A percentile compares a stretch with the other conserved stretches of the same genome.
Conservation (phyloP, 1,140 invertebrate species). For the Aphaenogaster rudis region DNA sequence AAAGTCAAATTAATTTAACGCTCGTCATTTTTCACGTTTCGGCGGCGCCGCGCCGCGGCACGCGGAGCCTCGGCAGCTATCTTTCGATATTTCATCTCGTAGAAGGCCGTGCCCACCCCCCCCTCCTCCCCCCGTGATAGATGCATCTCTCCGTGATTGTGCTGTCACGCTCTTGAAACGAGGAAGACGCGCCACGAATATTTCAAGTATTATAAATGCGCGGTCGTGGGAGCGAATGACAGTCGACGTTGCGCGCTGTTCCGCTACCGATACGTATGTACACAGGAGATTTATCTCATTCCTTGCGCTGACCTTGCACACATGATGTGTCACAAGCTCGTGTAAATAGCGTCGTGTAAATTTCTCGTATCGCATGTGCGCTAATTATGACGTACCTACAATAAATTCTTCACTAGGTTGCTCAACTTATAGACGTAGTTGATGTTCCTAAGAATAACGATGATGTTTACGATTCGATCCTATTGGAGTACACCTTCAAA, state of each 20-base stretch:
- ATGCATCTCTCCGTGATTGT: slow-evolving; percentile 61
- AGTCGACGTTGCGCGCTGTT: slow-evolving; percentile 14
- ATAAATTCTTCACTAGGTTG: neutral
- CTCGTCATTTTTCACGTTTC: slow-evolving; percentile 79
- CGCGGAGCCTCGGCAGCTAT: slow-evolving; percentile 62
- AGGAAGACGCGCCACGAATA: slow-evolving; percentile 26
- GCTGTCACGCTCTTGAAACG: slow-evolving; percentile 51
- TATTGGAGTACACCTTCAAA: neutral
- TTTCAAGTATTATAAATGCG: slow-evolving; percentile 55
- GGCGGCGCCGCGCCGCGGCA: slow-evolving; percentile 62
- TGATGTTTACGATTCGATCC: slow-evolving; percentile 16
- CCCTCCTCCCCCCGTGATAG: slow-evolving; percentile 51
- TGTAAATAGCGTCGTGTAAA: neutral
- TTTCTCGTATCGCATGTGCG: neutral
- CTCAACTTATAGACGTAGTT: neutral
- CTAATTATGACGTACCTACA: neutral
- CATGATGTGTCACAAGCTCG: neutral
- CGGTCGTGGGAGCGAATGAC: slow-evolving; percentile 8
- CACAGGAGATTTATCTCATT: slow-evolving; percentile 7
- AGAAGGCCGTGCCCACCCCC: slow-evolving; percentile 29
- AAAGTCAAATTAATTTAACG: slow-evolving; percentile 82
- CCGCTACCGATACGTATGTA: slow-evolving; percentile 22
- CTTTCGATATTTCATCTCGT: slow-evolving; percentile 76
- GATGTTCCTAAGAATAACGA: neutral
- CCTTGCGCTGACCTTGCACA: slow-evolving; percentile 13